Conservation (phyloP, 1,140 invertebrate genomes). For the Zophobas morio region DNA sequence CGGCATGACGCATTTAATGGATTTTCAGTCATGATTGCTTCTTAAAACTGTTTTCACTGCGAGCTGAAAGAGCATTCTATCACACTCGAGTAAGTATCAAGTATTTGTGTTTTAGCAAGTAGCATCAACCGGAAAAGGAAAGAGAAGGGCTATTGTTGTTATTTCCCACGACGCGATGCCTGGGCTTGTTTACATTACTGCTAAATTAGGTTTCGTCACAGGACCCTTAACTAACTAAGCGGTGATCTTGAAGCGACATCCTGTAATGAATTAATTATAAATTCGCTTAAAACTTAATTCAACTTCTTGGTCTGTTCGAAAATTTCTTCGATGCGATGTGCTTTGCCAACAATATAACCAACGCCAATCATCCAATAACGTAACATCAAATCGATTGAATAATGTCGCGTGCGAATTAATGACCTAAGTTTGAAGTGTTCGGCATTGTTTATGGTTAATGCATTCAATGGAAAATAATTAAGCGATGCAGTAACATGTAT, state of each 20-base stretch:
- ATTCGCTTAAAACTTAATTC: background rate
- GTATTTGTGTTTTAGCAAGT: conserved; percentile 12
- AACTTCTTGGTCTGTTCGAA: background rate
- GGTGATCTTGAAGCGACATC: background rate
- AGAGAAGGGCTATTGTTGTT: conserved; percentile 24
- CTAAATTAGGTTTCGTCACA: conserved; percentile 28
- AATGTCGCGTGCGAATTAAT: conserved; percentile 25
- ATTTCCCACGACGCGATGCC: conserved; percentile 5
- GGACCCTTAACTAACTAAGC: conserved; percentile 4
- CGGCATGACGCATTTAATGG: background rate
- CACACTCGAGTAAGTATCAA: background rate
- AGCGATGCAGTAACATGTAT: conserved; percentile 12
- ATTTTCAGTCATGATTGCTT: background rate
- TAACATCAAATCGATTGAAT: conserved; percentile 24
- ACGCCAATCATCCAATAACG: background rate
- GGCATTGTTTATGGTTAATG: conserved; percentile 32
- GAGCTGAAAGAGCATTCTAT: background rate
- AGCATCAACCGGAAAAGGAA: conserved; percentile 4
- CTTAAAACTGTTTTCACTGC: background rate
- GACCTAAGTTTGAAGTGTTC: conserved; percentile 23
- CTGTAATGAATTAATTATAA: conserved; percentile 6
- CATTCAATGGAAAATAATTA: conserved; percentile 23
- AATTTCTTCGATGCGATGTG: background rate
- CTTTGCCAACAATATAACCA: background rate
- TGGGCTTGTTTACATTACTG: conserved; percentile 16